phyloP scores from a whole-genome alignment of 2,797 vertebrate species.

The Galaxias olidus region DNA sequence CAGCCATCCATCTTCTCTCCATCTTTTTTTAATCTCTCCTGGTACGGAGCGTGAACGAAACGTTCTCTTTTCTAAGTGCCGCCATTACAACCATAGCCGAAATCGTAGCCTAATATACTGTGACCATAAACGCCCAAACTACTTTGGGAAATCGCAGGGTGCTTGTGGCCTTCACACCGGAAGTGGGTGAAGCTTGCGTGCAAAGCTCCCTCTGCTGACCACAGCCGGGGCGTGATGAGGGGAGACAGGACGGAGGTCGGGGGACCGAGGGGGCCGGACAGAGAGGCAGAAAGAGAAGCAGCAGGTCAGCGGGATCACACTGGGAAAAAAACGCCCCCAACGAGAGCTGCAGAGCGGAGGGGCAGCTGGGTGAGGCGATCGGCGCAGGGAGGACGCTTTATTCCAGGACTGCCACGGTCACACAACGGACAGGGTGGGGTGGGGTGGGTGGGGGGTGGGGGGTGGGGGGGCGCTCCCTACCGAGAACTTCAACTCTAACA shows the following conservation, averaged over 20 bases:
- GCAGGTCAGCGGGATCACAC: slow-evolving; percentile 4
- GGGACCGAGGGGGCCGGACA: not conserved
- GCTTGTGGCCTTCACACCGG: slow-evolving; percentile 34
- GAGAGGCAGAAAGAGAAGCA: not conserved
- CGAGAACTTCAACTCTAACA: no score
- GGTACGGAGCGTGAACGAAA: no score
- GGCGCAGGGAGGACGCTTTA: slow-evolving; percentile 29
- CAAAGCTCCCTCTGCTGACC: slow-evolving; percentile 52
- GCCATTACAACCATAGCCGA: no score
- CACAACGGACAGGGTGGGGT: no score
- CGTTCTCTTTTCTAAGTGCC: no score
- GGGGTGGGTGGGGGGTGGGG: no score
- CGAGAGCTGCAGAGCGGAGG: slow-evolving; percentile 48
- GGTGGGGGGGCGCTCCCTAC: no score
- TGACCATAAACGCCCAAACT: slow-evolving; percentile 20
- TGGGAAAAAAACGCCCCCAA: slow-evolving; percentile 16
- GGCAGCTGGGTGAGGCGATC: no score
- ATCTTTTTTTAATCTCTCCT: no score
- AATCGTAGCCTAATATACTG: not conserved
- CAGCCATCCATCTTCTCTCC: no score
- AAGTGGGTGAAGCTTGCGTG: slow-evolving; percentile 43
- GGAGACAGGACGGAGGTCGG: slow-evolving; percentile 33
- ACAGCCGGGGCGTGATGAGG: slow-evolving; percentile 21
- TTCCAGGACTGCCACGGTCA: no score
- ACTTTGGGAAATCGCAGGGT: no score